Conservation (phyloP, 30 jellyfish, hydroid and myxozoan species). For the Aurelia sp. region DNA sequence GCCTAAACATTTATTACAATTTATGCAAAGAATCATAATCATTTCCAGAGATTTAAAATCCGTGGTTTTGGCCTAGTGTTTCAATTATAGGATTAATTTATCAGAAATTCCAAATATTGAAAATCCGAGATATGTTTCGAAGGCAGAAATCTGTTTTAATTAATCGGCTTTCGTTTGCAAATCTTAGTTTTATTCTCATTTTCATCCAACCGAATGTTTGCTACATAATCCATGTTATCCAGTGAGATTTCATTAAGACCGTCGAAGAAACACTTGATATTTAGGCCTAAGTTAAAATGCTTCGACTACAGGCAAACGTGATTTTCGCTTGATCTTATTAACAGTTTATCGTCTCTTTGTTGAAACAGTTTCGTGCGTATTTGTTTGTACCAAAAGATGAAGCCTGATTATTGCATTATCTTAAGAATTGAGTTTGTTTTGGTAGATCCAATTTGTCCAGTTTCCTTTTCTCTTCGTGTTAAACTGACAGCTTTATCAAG, state of each 20-base stretch:
- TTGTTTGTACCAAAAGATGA: too few species aligned
- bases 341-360: constrained; percentile 6
- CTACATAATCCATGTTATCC: constrained; percentile 35
- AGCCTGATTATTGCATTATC: too few species aligned
- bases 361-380: background rate
- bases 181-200: constrained; percentile 10
- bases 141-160: constrained; percentile 8
- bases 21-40: constrained; percentile 20
- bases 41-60: background rate
- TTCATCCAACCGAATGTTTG: constrained; percentile 11
- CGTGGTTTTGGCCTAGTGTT: background rate
- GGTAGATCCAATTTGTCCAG: too few species aligned
- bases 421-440: too few species aligned
- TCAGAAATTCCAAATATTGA: constrained; percentile 17
- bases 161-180: constrained; percentile 32
- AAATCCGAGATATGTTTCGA: constrained; percentile 4
- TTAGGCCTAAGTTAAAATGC: constrained; percentile 30
- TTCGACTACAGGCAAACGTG: constrained; percentile 19
- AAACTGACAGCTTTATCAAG: too few species aligned
- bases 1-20: constrained; percentile 42
- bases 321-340: constrained; percentile 10
- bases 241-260: constrained; percentile 32
- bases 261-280: constrained; percentile 27
- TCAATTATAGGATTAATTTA: constrained; percentile 14
- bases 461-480: too few species aligned